phyloP scores from a whole-genome alignment of 2,797 vertebrate genomes.

The Alectoris magna region DNA sequence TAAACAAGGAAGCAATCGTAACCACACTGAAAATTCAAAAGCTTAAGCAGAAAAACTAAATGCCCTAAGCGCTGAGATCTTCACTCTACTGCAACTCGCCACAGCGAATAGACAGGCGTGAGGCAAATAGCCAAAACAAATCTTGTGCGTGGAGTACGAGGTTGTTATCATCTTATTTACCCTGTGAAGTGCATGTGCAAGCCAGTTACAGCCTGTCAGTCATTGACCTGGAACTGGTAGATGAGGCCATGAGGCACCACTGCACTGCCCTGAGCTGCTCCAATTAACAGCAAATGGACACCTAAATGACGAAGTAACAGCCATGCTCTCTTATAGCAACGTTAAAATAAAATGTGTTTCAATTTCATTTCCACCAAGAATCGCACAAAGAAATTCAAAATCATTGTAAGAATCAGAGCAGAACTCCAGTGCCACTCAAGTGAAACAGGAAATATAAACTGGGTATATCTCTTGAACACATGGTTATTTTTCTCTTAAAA shows the following conservation, averaged over 20 bases:
- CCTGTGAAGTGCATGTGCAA: neutral
- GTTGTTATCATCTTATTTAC: neutral
- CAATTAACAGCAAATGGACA: neutral
- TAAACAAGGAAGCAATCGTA: neutral
- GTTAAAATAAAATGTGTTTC: neutral
- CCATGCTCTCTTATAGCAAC: neutral
- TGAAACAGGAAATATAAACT: neutral
- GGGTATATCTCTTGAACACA: neutral
- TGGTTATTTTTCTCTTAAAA: neutral
- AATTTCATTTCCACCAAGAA: neutral
- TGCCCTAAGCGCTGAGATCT: neutral
- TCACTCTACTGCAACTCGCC: neutral
- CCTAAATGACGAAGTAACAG: neutral
- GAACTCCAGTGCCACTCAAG: neutral
- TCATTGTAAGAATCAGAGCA: neutral
- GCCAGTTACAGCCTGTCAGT: neutral
- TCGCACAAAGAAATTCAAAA: neutral
- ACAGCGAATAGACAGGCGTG: neutral
- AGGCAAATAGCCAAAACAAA: neutral
- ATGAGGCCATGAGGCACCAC: accelerated
- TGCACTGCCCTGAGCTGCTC: too few relatives aligned
- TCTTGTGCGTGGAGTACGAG: neutral
- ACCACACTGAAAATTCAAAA: neutral
- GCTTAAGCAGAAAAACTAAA: neutral
- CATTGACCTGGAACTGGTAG: neutral